phyloP scores from a whole-genome alignment of 2,888 invertebrate species.

The Cantharis rustica region DNA sequence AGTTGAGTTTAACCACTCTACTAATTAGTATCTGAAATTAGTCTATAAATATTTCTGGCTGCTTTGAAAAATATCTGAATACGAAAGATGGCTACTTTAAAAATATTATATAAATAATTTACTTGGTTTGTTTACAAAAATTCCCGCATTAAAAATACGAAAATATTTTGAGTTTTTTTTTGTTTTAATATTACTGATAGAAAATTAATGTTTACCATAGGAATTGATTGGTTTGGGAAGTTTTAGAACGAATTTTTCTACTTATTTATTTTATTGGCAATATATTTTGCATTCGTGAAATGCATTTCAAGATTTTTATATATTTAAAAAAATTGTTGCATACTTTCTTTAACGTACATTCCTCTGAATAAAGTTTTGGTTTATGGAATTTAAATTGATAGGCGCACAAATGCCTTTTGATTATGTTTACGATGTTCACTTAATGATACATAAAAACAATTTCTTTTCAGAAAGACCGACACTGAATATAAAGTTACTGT shows the following conservation, averaged over 20 bases:
- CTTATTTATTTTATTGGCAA: not conserved
- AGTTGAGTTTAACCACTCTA: no score
- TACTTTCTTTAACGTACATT: slow-evolving; percentile 16
- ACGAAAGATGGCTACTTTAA: no score
- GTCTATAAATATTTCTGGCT: no score
- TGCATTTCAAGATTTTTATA: not conserved
- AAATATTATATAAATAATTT: no score
- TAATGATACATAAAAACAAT: slow-evolving; percentile 32
- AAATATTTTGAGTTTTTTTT: no score
- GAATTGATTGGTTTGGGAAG: not conserved
- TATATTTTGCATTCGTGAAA: not conserved
- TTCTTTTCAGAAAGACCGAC: slow-evolving; percentile 31
- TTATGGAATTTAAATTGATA: slow-evolving; percentile 32
- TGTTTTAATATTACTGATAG: no score
- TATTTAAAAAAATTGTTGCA: slow-evolving; percentile 2
- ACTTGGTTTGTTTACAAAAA: no score
- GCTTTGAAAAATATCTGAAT: no score
- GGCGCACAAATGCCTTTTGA: slow-evolving; percentile 27
- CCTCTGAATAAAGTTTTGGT: slow-evolving; percentile 21
- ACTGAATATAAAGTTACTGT: slow-evolving; percentile 31
- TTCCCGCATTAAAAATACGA: no score
- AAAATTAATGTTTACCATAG: not conserved
- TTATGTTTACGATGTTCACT: slow-evolving; percentile 31
- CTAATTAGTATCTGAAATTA: no score
- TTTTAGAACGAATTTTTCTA: not conserved